Base-by-base conservation (phyloP, 1,140 invertebrate genomes). In the Brachionus calyciflorus region DNA sequence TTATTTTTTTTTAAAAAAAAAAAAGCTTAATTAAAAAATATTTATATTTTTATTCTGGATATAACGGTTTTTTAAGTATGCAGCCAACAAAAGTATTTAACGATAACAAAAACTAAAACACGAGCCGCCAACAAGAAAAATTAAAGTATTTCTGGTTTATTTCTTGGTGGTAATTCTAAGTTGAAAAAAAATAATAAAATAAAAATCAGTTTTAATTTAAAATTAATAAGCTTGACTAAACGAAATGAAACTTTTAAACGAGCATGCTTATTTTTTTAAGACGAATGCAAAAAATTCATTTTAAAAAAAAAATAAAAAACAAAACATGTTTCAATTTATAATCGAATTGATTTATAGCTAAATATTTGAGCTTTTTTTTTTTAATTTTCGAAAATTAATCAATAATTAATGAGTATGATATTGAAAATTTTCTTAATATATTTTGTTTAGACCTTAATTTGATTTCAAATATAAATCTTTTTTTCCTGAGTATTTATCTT, bases 171-270 rank as follows among this genome's bases (percentile, higher is more conserved):
- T n/a, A n/a, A n/a, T n/a, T n/a, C n/a, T n/a, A n/a, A n/a, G n/a
- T n/a, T n/a, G n/a, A n/a, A n/a, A n/a, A n/a, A n/a, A n/a, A n/a
- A n/a, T n/a, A n/a, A n/a, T n/a, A n/a, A n/a, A n/a, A n/a, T n/a
- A n/a, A 37, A 37, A 37, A 5, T 37, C 9, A 37, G 33, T 37
- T 60, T 33, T 37, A 60, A 60, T 60, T 60, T 60, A 17, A 60
- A 33, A 37, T 60, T 60, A 60, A 60, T 60, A 60, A 60, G 55
- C 55, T 60, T 60, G 55, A 60, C 30, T 60, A n/a, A n/a, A n/a
- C n/a, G n/a, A n/a, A n/a, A n/a, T n/a, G n/a, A n/a, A n/a, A n/a
- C n/a, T n/a, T n/a, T n/a, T n/a, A 60, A 60, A 33, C 55, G 55
- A 37, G 30, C 55, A 37, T 60, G 55, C 28, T 60, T n/a, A 17